A percentile compares a stretch with the other conserved stretches of the same genome.
Evolutionary conservation across 53 echinoderm and acorn worm species (phyloP).

Genomic region (Pentamera pediparva): DNA sequence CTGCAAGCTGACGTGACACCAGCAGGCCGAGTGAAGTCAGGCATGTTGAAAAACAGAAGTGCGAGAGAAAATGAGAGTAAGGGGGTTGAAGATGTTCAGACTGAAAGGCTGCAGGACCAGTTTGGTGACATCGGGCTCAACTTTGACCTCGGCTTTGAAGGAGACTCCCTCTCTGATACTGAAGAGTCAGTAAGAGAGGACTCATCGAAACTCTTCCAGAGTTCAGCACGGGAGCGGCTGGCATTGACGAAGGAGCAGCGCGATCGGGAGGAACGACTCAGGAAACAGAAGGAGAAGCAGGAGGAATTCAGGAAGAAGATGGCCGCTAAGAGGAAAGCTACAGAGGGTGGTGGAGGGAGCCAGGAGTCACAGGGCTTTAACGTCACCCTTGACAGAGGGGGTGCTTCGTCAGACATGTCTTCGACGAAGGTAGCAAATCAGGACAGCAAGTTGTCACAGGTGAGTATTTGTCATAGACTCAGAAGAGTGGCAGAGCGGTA

Average conservation of each 20-base stretch:
- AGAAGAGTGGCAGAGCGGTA: too few relatives aligned
- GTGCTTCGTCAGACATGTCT: background rate
- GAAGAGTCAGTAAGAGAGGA: background rate
- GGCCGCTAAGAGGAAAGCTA: conserved; percentile 20
- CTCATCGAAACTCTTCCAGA: background rate
- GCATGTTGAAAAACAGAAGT: too few relatives aligned
- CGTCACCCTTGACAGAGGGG: background rate
- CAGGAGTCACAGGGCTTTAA: conserved; percentile 21
- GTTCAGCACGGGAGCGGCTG: background rate
- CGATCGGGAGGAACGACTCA: conserved; percentile 66
- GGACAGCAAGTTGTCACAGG: background rate
- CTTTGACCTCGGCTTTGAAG: conserved; percentile 13
- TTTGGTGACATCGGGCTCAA: background rate
- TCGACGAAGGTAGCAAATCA: background rate
- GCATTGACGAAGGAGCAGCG: conserved; percentile 49
- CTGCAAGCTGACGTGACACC: too few relatives aligned
- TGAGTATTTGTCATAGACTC: background rate
- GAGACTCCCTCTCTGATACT: background rate
- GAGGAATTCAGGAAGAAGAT: conserved; percentile 62
- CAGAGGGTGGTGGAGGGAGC: background rate
- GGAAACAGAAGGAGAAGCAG: conserved; percentile 84
- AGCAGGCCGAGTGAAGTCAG: too few relatives aligned
- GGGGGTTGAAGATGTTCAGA: too few relatives aligned
- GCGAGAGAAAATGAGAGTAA: too few relatives aligned
- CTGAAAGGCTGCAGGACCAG: background rate